Base-by-base conservation (phyloP, 1,140 invertebrate genomes). In the Halictus rubicundus region DNA sequence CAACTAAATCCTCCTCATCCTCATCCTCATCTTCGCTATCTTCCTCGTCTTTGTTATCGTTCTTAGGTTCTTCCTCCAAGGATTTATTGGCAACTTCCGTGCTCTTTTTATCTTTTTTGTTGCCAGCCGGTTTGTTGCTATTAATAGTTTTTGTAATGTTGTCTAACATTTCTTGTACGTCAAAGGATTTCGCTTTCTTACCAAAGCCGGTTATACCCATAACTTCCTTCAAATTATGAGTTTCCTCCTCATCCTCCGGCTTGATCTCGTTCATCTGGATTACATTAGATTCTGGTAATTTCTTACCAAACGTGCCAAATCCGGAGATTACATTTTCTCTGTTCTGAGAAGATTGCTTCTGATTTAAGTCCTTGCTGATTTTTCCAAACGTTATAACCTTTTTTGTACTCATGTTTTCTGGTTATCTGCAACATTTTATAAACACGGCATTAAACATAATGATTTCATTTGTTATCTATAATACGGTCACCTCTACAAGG, bases 181-280 rank as follows among this genome's bases (percentile, higher is more conserved):
- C 94, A 86, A 96, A 96, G 16, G 94, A 94, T 89, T 96, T 96
- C 0, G 96, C 96, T 87, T 96, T 97, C 81, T 96, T 96, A 1
- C 96, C 96, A 90, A 97, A 97, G 16, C 95, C 94, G 65, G 95
- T 94, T 68, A 97, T 96, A 1, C 96, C 96, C 96, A 97, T 97
- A 0, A 96, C 90, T 80, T 95, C 92, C 81, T 96, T 94, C 0
- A 96, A 91, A 78, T 95, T 94, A 81, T 95, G 94, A 32, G 90
- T 94, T 88, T 96, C 96, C 37, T 94, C 90, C 82, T 96, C 96
- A 25, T 96, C 95, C 27, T 96, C 94, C 3, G 90, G 79, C 12
- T 32, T 84, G 52, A 96, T 94, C 83, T 95, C 94, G 83, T 95
- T 94, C n/a, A 96, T 95, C 88, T 93, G 92, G 69, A 91, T 93